Evolutionary conservation across 2,113 vertebrate species (phyloP), one percentile per base, ranked within the genome.

Genomic region (Atractosteus spatula): DNA sequence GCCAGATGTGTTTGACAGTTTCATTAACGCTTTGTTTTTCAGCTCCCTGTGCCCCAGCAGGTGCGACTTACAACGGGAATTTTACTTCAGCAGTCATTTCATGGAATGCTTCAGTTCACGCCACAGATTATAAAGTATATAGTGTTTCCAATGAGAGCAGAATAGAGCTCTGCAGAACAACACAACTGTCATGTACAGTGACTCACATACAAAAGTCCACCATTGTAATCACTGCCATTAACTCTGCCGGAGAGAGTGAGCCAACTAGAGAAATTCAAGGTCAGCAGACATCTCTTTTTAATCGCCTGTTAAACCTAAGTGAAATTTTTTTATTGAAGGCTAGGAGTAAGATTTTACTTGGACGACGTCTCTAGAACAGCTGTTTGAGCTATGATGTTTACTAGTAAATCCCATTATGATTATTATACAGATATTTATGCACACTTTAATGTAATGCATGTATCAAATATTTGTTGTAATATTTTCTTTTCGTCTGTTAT

Each of bases 41-140:
- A 94, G 92, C 86, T 72, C 90, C 91, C 44, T 93, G 92, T 71
- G 73, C 85, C 16, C 90, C 91, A 68, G 47, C 64, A 57, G 71
- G 41, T 14, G 84, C 80, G 41, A 47, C 13, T 3, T 87, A 83
- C 75, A 77, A 17, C 0, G 73, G 72, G 0, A 78, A 66, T 69
- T 75, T 64, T 71, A 64, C 77, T 13, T 85, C 76, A 0, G 71
- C 79, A n/a, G 72, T 62, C 1, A 57, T 93, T 41, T 80, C 84
- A 0, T 94, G 92, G 91, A 70, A 75, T 0, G 59, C 80, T 0
- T 84, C 89, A 0, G 66, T 79, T 71, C 80, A 82, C 41, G 86
- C 85, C 29, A 71, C 74, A 47, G 74, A 43, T 0, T 92, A 91
- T 76, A 82, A 73, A 0, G 79, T 91, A 17, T 88, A 88, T 41